Conservation (phyloP, 2,113 vertebrate species). For the Aplodontia rufa region DNA sequence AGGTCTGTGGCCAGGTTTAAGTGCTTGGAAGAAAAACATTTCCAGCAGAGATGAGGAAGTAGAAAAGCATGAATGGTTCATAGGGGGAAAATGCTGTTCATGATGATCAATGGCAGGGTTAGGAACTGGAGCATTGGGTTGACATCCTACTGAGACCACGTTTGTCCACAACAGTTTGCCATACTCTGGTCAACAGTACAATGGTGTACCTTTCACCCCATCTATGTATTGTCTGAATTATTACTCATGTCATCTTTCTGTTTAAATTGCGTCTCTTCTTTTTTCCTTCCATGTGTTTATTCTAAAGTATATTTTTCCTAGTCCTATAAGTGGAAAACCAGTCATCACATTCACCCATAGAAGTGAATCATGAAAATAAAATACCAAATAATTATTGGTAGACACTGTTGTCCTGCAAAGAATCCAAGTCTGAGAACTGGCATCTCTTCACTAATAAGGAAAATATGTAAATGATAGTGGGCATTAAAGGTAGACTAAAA, state of each 20-base stretch:
- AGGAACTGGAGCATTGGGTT: neutral
- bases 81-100: neutral
- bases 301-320: neutral
- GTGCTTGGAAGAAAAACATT: neutral
- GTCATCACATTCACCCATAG: neutral
- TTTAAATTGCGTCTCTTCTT: neutral
- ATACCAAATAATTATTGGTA: neutral
- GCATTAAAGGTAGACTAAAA: neutral
- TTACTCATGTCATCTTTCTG: neutral
- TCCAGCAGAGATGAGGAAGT: neutral
- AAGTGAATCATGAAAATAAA: neutral
- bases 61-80: neutral
- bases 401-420: neutral
- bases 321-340: neutral
- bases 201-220: neutral
- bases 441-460: neutral
- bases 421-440: neutral
- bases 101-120: neutral
- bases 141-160: neutral
- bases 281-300: neutral
- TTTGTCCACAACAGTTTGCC: neutral
- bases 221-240: neutral
- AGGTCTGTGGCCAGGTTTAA: neutral
- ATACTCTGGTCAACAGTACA: neutral
- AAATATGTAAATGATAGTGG: neutral